A percentile compares a stretch with the other conserved stretches of the same genome.
Evolutionary conservation across 2,888 invertebrate genomes (phyloP).

Genomic region (Lochmaea crataegi): DNA sequence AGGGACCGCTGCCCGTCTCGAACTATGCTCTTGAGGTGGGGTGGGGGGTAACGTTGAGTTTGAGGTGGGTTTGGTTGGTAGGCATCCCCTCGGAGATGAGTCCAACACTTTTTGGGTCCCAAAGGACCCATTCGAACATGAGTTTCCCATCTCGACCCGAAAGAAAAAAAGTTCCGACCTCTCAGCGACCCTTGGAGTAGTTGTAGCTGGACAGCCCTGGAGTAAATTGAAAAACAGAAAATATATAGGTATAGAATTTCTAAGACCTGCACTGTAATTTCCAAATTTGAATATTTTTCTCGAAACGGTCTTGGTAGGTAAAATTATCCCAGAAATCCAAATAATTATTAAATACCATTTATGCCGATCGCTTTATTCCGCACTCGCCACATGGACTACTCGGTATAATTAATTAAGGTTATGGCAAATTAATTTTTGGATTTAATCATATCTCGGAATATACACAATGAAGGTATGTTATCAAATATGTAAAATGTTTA

Average conservation of each 20-base stretch:
- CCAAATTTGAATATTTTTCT: neutral
- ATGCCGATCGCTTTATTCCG: conserved; percentile 24
- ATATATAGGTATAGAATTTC: neutral
- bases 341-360: conserved; percentile 30
- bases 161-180: no score
- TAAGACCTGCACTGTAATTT: neutral
- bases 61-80: no score
- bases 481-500: neutral
- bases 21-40: no score
- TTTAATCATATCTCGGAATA: conserved; percentile 6
- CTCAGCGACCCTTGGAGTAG: no score
- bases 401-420: conserved; percentile 25
- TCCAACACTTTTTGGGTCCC: no score
- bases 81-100: no score
- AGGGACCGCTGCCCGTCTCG: no score
- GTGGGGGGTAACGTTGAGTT: no score
- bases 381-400: conserved; percentile 12
- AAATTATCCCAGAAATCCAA: conserved; percentile 1
- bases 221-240: no score
- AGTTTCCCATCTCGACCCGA: no score
- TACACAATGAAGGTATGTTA: neutral
- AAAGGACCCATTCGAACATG: no score
- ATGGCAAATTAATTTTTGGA: conserved; percentile 24
- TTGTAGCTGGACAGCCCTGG: no score
- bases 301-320: neutral